Conservation (phyloP, 2,797 vertebrate species). For the Vipera ursinii region DNA sequence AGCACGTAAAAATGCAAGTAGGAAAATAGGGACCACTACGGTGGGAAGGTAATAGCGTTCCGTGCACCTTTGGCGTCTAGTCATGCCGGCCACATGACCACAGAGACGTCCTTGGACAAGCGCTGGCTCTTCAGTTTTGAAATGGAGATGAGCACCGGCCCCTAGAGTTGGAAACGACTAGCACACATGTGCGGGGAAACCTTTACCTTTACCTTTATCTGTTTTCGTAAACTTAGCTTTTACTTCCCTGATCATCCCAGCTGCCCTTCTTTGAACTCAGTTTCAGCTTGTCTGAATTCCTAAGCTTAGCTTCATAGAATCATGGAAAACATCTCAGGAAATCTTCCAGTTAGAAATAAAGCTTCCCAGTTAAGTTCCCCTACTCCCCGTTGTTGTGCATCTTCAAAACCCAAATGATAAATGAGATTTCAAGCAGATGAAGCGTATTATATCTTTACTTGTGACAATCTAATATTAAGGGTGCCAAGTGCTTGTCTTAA, state of each 20-base stretch:
- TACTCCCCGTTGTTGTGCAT: conserved; percentile 34
- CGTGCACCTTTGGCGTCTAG: too few species aligned
- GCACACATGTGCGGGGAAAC: too few species aligned
- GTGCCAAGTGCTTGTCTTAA: conserved; percentile 46
- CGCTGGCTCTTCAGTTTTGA: too few species aligned
- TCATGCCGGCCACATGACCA: too few species aligned
- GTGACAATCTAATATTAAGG: conserved; percentile 44
- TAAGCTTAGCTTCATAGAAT: background rate
- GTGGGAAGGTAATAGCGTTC: too few species aligned
- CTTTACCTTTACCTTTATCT: background rate
- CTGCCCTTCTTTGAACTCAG: background rate
- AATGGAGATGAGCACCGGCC: too few species aligned
- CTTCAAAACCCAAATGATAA: conserved; percentile 50
- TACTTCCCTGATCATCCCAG: background rate
- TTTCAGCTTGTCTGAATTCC: background rate
- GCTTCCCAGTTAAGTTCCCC: conserved; percentile 42
- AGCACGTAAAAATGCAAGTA: too few species aligned
- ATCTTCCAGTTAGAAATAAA: conserved; percentile 33
- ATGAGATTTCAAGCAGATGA: conserved; percentile 52
- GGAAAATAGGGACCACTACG: too few species aligned
- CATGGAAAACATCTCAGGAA: conserved; percentile 32
- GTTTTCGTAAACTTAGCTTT: background rate
- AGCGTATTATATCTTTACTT: conserved; percentile 55
- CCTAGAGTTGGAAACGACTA: too few species aligned
- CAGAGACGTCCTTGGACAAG: too few species aligned